Base-by-base conservation (phyloP, 1,140 invertebrate species). In the Colletes gigas region DNA sequence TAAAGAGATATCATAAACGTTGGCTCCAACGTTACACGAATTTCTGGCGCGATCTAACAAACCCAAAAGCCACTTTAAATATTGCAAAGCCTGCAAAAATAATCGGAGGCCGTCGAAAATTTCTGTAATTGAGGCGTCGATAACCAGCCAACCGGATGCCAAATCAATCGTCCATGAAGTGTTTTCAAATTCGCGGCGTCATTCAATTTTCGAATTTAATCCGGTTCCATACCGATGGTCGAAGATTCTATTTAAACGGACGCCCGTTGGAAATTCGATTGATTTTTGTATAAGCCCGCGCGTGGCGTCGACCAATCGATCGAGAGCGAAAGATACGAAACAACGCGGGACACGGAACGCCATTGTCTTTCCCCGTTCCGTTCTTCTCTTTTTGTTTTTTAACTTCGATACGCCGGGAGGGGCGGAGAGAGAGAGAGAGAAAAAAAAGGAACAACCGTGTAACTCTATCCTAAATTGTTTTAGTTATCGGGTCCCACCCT, bases 391-490 rank as follows among this genome's bases (percentile, higher is more conserved):
- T 30, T 17, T 39, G 14, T 57, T 39, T 55, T 41, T 70, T 19
- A 17, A 41, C 39, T 41, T 12, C 39, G 65, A 67, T 50, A 21
- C 17, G 44, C 44, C 8, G 3, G 10, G 9, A 15, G 60, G 12
- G 4, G 30, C 8, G 0, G 10, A 3, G 3, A 17, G 19, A 15
- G 41, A 3, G 10, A 3, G 3, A 17, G 19, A 15, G 41, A 59
- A 15, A 44, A 57, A 41, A 9, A 47, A 19, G 19, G 9, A 2
- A 9, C 12, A 17, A 8, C 8, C 67, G 30, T 12, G 75, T 17
- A 41, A 70, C 21, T 60, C n/a, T 5, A 54, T 63, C 17, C 47
- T 15, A 71, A 78, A 78, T 78, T 62, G 67, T 44, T 62, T 71
- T 54, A 60, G 55, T 70, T 62, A 71, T 78, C 57, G 57, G 14